These are phyloP conservation scores for Seira musarum DNA, from an alignment of 2,888 invertebrate genomes.

Conservation along the genomic window DNA sequence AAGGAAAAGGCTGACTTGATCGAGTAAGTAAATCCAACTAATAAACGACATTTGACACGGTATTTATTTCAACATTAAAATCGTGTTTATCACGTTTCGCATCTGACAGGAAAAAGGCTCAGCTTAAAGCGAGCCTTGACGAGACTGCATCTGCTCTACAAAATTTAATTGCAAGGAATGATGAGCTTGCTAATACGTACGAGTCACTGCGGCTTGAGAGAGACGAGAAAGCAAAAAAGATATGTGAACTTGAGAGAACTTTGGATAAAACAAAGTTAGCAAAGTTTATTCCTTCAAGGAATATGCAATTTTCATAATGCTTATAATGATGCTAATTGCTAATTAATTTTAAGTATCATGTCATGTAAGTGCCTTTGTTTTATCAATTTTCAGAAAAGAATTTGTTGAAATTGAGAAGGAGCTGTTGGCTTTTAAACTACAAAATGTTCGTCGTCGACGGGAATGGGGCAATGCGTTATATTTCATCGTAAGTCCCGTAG, in stretches of 20 bases:
- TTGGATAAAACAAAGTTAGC: constrained; percentile 33
- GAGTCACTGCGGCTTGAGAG: constrained; percentile 20
- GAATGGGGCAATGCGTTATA: constrained; percentile 56
- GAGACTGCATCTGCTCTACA: neutral
- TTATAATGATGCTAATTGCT: too few relatives aligned
- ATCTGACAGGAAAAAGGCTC: neutral
- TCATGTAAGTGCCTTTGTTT: neutral
- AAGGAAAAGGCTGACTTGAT: constrained; percentile 31
- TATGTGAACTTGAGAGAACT: constrained; percentile 20
- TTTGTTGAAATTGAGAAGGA: constrained; percentile 38
- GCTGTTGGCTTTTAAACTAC: constrained; percentile 36
- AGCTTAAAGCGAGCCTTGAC: constrained; percentile 28
- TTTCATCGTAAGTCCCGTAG: constrained; percentile 49
- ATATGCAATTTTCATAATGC: too few relatives aligned
- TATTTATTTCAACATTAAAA: constrained; percentile 7
- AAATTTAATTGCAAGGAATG: neutral
- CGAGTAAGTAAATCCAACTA: too few relatives aligned
- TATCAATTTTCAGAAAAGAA: constrained; percentile 30
- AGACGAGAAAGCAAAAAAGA: neutral
- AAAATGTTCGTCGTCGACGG: constrained; percentile 50
- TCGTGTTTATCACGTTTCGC: too few relatives aligned
- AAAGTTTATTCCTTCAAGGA: too few relatives aligned
- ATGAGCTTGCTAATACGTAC: constrained; percentile 11
- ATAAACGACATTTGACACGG: too few relatives aligned
- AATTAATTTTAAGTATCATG: neutral